Conservation (phyloP, 2,888 invertebrate genomes). For the Andrena hattorfiana region DNA sequence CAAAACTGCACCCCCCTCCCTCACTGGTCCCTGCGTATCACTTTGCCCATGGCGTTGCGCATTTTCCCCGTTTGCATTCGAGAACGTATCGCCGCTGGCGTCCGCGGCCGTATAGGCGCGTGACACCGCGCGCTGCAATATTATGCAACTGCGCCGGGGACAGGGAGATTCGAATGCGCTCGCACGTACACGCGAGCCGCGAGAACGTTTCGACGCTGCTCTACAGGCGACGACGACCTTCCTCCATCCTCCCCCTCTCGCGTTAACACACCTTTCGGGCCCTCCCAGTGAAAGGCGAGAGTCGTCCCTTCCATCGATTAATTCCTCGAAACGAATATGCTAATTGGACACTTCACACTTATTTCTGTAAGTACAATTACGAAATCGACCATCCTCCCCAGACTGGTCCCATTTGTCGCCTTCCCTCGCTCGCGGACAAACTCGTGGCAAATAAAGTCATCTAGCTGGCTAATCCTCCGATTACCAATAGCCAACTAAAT, state of each 20-base stretch:
- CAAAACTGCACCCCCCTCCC: not conserved
- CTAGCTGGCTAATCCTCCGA: not conserved
- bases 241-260: not conserved
- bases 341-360: too few species aligned
- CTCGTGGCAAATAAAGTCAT: not conserved
- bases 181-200: conserved; percentile 22
- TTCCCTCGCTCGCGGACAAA: not conserved
- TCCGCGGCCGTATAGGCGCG: conserved; percentile 28
- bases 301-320: too few species aligned
- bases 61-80: conserved; percentile 37
- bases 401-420: not conserved
- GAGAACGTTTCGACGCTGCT: conserved; percentile 7
- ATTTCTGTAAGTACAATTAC: too few species aligned
- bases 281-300: too few species aligned
- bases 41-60: conserved; percentile 1
- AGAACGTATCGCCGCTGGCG: conserved; percentile 18
- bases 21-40: not conserved
- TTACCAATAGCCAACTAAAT: not conserved
- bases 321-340: too few species aligned
- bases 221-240: not conserved
- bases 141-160: conserved; percentile 48
- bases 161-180: conserved; percentile 44
- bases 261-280: not conserved
- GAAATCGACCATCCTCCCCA: too few species aligned
- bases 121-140: conserved; percentile 29